Percentiles rank a stretch among this genome's conserved stretches.
These are phyloP conservation scores for Himalopsyche tibetana DNA, from an alignment of 2,888 invertebrate genomes.

Conservation along the genomic window DNA sequence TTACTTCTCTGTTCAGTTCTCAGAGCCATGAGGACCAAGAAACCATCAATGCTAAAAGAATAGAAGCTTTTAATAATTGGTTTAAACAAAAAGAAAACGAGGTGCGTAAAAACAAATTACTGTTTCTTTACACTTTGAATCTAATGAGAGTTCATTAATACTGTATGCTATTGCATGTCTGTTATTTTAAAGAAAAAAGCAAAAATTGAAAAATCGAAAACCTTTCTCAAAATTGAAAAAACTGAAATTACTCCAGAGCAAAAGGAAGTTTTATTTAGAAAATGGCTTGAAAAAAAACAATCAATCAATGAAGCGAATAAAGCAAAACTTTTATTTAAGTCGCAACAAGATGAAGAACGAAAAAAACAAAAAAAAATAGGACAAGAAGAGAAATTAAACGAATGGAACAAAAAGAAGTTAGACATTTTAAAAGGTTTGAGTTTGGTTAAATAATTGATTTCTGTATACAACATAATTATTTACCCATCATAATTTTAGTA, in stretches of 20 bases:
- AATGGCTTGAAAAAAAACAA: conserved; percentile 78
- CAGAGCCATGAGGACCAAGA: conserved; percentile 75
- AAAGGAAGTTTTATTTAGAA: conserved; percentile 74
- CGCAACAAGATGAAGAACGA: conserved; percentile 72
- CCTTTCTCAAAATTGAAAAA: neutral
- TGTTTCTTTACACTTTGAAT: no score
- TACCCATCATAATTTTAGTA: neutral
- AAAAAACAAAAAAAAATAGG: conserved; percentile 70
- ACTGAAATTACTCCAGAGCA: conserved; percentile 71
- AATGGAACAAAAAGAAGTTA: conserved; percentile 79
- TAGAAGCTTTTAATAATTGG: conserved; percentile 74
- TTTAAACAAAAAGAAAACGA: conserved; percentile 73
- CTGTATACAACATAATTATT: no score
- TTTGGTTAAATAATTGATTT: neutral
- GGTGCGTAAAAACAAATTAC: conserved; percentile 67
- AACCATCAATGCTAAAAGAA: conserved; percentile 71
- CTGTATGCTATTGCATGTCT: neutral
- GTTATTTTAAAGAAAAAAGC: conserved; percentile 61
- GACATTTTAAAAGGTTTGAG: conserved; percentile 77
- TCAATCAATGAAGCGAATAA: conserved; percentile 70
- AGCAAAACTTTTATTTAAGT: conserved; percentile 70
- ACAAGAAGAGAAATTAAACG: conserved; percentile 75
- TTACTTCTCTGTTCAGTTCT: conserved; percentile 73
- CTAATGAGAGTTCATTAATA: no score
- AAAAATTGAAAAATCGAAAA: conserved; percentile 37